These are phyloP conservation scores for Scophthalmus maximus DNA, from an alignment of 2,113 vertebrate species.

Conservation along the genomic window DNA sequence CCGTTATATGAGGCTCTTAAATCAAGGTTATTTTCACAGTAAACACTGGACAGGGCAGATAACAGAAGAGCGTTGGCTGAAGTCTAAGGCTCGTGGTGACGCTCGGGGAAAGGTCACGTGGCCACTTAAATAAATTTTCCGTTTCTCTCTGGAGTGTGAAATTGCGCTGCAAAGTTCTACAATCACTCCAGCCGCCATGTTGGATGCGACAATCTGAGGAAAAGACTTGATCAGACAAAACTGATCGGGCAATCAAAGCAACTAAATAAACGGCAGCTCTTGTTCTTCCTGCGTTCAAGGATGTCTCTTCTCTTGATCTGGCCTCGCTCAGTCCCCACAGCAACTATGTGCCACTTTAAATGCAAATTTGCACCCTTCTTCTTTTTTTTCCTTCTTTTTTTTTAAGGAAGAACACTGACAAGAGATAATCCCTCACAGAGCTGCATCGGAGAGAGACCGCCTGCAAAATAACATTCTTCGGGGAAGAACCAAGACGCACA, in stretches of 20 bases:
- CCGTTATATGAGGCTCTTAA: constrained; percentile 16
- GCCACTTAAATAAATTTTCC: constrained; percentile 15
- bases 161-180: constrained; percentile 10
- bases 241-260: constrained; percentile 50
- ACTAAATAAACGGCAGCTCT: constrained; percentile 57
- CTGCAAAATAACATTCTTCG: constrained; percentile 69
- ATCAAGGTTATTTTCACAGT: constrained; percentile 11
- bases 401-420: constrained; percentile 66
- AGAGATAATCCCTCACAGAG: constrained; percentile 76
- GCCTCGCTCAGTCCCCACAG: constrained; percentile 56
- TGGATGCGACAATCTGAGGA: constrained; percentile 35
- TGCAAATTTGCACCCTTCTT: constrained; percentile 74
- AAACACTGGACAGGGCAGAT: constrained; percentile 17
- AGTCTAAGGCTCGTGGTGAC: constrained; percentile 15
- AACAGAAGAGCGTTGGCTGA: background rate
- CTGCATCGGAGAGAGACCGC: constrained; percentile 57
- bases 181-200: constrained; percentile 14
- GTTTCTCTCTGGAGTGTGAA: constrained; percentile 3
- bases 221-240: constrained; percentile 45
- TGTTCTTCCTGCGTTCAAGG: constrained; percentile 66
- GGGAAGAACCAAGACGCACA: constrained; percentile 61
- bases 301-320: constrained; percentile 55
- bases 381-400: constrained; percentile 59
- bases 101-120: constrained; percentile 14
- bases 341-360: constrained; percentile 80